Conservation (phyloP, 2,888 invertebrate species). For the Antheraea assamensis region DNA sequence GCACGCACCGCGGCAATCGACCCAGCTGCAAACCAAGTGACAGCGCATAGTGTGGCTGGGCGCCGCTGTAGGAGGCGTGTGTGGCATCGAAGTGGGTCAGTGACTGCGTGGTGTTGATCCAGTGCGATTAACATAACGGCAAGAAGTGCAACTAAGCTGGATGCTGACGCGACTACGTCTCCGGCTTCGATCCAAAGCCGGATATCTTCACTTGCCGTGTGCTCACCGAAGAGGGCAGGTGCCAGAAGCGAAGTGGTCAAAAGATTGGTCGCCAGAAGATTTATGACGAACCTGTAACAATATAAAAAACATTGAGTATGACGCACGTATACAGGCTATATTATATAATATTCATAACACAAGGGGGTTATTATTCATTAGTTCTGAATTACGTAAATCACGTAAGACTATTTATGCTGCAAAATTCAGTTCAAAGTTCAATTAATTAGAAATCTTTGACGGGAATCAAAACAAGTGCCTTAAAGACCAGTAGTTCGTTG, state of each 20-base stretch:
- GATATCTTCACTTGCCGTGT: constrained; percentile 83
- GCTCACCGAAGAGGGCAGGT: constrained; percentile 79
- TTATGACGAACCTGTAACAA: constrained; percentile 86
- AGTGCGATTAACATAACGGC: constrained; percentile 74
- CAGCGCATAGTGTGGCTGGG: constrained; percentile 75
- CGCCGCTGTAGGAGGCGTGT: constrained; percentile 73
- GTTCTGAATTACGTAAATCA: not conserved
- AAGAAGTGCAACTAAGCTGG: constrained; percentile 64
- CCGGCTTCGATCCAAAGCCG: constrained; percentile 81
- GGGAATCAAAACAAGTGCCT: constrained; percentile 30
- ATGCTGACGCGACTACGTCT: constrained; percentile 78
- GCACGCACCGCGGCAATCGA: constrained; percentile 63
- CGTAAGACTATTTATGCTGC: not conserved
- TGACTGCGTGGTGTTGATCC: constrained; percentile 81
- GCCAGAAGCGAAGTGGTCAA: constrained; percentile 76
- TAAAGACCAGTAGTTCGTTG: not conserved
- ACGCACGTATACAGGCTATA: constrained; percentile 15
- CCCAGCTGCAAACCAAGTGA: constrained; percentile 78
- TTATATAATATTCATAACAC: not conserved
- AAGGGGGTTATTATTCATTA: not conserved
- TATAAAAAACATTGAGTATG: constrained; percentile 41
- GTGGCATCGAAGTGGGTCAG: constrained; percentile 78
- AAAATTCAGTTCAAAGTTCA: constrained; percentile 33
- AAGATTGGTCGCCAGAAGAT: constrained; percentile 74
- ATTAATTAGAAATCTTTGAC: constrained; percentile 35